Evolutionary conservation across 2,797 vertebrate genomes (phyloP).

Genomic region (Lithobates pipiens): DNA sequence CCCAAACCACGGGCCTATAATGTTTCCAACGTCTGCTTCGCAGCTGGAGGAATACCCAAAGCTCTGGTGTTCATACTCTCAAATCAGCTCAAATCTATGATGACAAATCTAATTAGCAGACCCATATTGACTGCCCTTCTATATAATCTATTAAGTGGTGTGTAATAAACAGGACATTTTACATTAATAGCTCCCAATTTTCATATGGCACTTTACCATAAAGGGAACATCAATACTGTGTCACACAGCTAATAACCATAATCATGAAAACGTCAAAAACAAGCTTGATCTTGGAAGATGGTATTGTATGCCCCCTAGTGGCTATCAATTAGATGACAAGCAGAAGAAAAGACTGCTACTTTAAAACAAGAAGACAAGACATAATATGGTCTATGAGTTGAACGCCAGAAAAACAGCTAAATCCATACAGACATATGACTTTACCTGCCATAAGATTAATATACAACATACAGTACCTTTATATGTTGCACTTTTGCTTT

Average conservation of each 20-base stretch:
- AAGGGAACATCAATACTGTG: background rate
- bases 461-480: too few species aligned
- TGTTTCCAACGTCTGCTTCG: background rate
- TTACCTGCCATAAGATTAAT: too few species aligned
- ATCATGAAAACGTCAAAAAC: background rate
- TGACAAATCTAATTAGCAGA: constrained; percentile 3
- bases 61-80: background rate
- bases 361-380: too few species aligned
- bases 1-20: background rate
- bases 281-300: background rate
- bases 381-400: too few species aligned
- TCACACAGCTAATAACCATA: background rate
- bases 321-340: background rate
- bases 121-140: background rate
- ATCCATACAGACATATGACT: too few species aligned
- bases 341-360: background rate
- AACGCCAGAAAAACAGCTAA: too few species aligned
- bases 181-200: background rate
- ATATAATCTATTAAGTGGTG: background rate
- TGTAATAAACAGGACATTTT: background rate
- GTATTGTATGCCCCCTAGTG: constrained; percentile 4
- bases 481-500: too few species aligned
- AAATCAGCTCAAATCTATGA: background rate
- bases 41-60: background rate
- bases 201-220: background rate